Evolutionary conservation across 37 sponge, comb jelly and placozoan species (phyloP).

Genomic region (Theonella swinhoei): DNA sequence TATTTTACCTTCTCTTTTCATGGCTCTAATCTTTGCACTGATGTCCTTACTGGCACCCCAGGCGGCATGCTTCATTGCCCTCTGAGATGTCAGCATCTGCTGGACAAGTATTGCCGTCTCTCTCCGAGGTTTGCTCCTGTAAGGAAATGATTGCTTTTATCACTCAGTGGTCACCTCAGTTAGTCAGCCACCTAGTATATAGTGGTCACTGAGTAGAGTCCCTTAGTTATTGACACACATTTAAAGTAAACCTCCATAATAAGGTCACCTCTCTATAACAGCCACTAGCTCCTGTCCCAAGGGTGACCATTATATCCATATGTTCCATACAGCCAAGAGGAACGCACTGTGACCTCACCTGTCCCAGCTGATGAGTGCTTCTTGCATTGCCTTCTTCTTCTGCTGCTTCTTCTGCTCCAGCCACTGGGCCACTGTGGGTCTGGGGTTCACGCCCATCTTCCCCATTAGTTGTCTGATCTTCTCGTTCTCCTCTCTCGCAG

Average conservation of each 20-base stretch:
- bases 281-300: no score
- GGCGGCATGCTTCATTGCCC: slow-evolving; percentile 73
- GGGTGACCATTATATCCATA: not conserved
- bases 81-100: slow-evolving; percentile 54
- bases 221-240: no score
- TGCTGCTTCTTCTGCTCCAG: slow-evolving; percentile 70
- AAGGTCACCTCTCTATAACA: no score
- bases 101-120: slow-evolving; percentile 60
- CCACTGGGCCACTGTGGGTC: slow-evolving; percentile 89
- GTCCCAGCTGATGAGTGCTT: slow-evolving; percentile 76
- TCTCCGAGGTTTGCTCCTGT: slow-evolving; percentile 37
- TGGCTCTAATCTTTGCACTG: slow-evolving; percentile 21
- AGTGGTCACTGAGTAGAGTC: no score
- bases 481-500: slow-evolving; percentile 49
- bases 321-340: no score
- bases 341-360: no score
- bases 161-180: not conserved
- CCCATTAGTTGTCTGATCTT: slow-evolving; percentile 45
- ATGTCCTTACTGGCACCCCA: slow-evolving; percentile 74
- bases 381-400: slow-evolving; percentile 64
- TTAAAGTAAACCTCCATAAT: no score
- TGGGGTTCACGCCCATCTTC: slow-evolving; percentile 48
- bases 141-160: no score
- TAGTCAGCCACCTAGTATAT: no score
- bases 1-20: slow-evolving; percentile 30